Evolutionary conservation across 2,113 vertebrate species (phyloP), one percentile per base, ranked within the genome.

Genomic region (Bos javanicus): DNA sequence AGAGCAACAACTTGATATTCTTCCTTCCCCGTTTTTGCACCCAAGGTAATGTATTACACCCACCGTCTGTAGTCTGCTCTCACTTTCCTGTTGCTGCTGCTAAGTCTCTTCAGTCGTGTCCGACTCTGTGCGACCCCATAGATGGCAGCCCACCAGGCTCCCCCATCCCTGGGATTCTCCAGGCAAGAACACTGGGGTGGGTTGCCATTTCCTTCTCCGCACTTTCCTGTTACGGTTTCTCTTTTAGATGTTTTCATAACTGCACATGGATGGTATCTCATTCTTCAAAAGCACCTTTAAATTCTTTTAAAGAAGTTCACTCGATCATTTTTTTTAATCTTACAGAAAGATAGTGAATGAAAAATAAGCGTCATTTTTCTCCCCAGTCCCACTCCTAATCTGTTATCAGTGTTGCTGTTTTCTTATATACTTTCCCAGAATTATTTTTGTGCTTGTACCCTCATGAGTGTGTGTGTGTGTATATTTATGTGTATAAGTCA

Each of bases 261-360:
- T 71, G 62, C 43, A 54, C 62, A 5, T 25, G 54, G 57, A 91
- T 71, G 23, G 30, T 60, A 10, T 7, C n/a, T 76, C 16, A 7
- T 71, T 96, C 71, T 97, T 87, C 39, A 81, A 36, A 85, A 91
- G 23, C 64, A 39, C 2, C 3, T 62, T 87, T 59, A 86, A 30
- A 36, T 17, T 60, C 74, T 67, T 94, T 43, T 36, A 76, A 84
- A 90, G 50, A 39, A 90, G 3, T 93, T 76, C 46, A 84, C 43
- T 39, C 1, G 30, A 30, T 33, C 52, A 59, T 25, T 60, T 54
- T 86, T 23, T 81, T n/a, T 13, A 13, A 84, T 90, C 88, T 74
- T 86, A 39, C 2, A 19, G 71, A 97, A 94, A 87, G 52, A 33
- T 67, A 90, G 46, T 12, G 57, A 82, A 54, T 91, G 46, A 86